Percentiles rank a stretch among this genome's conserved stretches.
phyloP scores from a whole-genome alignment of 2,797 vertebrate genomes.

The Molossus molossus region DNA sequence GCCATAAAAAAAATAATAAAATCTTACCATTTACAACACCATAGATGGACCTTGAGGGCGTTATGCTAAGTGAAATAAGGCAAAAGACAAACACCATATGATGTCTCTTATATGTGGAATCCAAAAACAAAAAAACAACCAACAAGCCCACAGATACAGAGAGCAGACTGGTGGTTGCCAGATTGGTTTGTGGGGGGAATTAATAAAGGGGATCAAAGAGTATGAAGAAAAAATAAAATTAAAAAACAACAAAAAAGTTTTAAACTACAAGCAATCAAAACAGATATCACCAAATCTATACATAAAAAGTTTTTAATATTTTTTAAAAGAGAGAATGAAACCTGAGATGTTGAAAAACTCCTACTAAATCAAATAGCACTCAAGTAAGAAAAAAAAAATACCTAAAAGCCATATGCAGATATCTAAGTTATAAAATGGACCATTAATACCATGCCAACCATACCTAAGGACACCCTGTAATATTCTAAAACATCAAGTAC shows the following conservation, averaged over 20 bases:
- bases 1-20: background rate
- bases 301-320: background rate
- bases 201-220: background rate
- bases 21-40: background rate
- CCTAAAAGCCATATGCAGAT: slow-evolving; percentile 33
- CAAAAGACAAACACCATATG: background rate
- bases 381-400: slow-evolving; percentile 71
- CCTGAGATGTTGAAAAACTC: slow-evolving; percentile 47
- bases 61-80: background rate
- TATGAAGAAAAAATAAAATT: background rate
- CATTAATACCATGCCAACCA: background rate
- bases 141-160: background rate
- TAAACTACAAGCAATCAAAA: background rate
- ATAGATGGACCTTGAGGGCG: background rate
- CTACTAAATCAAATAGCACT: slow-evolving; percentile 12
- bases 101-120: background rate
- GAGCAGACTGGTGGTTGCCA: background rate
- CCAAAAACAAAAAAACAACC: background rate
- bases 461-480: background rate
- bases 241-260: background rate
- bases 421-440: slow-evolving; percentile 56
- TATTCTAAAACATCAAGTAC: slow-evolving; percentile 2
- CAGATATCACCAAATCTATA: background rate
- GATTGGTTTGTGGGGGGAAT: background rate
- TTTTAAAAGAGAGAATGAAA: slow-evolving; percentile 53